phyloP scores from a whole-genome alignment of 2,113 vertebrate genomes.

The Dolichallabes microphthalmus region DNA sequence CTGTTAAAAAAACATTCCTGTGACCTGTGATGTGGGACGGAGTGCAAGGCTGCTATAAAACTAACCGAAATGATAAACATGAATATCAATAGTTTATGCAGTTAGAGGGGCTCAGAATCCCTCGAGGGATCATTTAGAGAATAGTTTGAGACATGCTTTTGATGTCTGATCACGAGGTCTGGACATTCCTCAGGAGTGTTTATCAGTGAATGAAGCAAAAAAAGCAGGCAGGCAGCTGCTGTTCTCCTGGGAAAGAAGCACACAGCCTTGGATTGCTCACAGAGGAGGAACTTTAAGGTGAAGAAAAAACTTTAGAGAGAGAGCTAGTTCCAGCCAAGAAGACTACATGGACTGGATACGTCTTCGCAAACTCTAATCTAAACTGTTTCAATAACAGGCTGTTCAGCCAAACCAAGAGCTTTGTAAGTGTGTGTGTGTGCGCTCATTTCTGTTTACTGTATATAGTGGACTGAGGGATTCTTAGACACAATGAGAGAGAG shows the following conservation, averaged over 20 bases:
- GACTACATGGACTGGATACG: neutral
- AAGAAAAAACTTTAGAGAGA: conserved; percentile 24
- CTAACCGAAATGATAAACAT: conserved; percentile 10
- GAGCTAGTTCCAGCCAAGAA: neutral
- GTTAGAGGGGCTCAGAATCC: conserved; percentile 4
- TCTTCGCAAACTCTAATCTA: conserved; percentile 6
- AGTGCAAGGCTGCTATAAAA: conserved; percentile 4
- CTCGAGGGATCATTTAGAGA: conserved; percentile 19
- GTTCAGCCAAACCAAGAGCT: neutral
- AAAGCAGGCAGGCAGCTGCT: conserved; percentile 9
- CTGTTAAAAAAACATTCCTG: conserved; percentile 11
- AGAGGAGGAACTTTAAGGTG: neutral
- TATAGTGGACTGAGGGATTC: conserved; percentile 17
- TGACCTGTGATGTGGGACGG: neutral
- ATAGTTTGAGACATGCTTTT: conserved; percentile 17
- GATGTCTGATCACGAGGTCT: conserved; percentile 27
- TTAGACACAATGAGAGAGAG: conserved; percentile 12
- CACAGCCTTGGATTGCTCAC: neutral
- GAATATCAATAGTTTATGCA: neutral
- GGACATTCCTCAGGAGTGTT: conserved; percentile 41
- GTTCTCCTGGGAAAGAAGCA: conserved; percentile 39
- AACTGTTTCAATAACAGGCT: conserved; percentile 18
- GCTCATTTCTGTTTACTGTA: conserved; percentile 38
- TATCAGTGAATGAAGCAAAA: conserved; percentile 31
- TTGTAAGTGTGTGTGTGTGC: conserved; percentile 11